Evolutionary conservation across 2,888 invertebrate species (phyloP), one percentile per base, ranked within the genome.

Genomic region (Gymnosoma rotundatum): DNA sequence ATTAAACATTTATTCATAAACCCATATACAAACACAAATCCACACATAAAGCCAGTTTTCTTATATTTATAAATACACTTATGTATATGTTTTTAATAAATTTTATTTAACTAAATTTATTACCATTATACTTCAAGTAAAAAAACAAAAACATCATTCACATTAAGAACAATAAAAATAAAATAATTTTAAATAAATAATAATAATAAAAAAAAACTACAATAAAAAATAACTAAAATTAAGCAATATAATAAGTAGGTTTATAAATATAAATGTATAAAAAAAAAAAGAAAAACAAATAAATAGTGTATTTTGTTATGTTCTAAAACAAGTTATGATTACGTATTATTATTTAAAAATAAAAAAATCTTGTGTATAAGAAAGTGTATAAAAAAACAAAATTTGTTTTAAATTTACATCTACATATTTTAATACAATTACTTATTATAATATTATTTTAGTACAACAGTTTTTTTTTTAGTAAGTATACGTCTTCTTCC

Each of bases 181-280:
- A 45, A n/a, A 66, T 48, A 14, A 60, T n/a, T 56, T 45, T 38
- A 42, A 42, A 76, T 63, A 67, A 84, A n/a, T n/a, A n/a, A n/a
- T n/a, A n/a, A 79, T 50, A 63, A 72, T 10, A 45, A n/a, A 66
- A 70, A 78, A 74, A 82, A 69, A 80, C 67, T 73, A 60, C 56
- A 63, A 54, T 45, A 78, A 78, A 67, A 83, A 48, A 75, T 50
- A 36, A n/a, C 32, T 76, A 73, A 78, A 78, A 69, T 69, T 84
- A 84, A 84, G 84, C 84, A 84, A 84, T 84, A 84, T 79, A 81
- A 64, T 78, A 79, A 84, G 81, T 84, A 84, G 78, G 66, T 74
- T 78, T 81, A 84, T 74, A 78, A 32, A 32, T 78, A 64, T 78
- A 67, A 60, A 78, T 84, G 81, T 84, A 81, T 74, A 78, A 67